Conservation (phyloP, 1,140 invertebrate species). For the Mylabris phalerata region DNA sequence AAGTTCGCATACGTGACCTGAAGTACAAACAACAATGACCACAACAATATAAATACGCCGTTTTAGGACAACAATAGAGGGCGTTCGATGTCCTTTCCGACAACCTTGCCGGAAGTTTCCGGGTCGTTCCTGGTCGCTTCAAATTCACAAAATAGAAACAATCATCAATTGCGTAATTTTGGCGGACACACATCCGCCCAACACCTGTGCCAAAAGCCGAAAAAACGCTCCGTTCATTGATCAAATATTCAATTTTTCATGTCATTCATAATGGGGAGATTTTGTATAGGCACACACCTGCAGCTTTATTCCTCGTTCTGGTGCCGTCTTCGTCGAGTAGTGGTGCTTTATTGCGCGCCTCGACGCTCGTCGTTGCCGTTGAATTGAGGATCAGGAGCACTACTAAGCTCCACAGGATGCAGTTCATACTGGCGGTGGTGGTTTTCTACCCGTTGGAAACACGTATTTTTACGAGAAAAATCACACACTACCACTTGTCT, state of each 20-base stretch:
- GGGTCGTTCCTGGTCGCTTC: not conserved
- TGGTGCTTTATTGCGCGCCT: constrained; percentile 31
- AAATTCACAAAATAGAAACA: constrained; percentile 10
- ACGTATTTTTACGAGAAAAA: not conserved
- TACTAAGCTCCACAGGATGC: constrained; percentile 11
- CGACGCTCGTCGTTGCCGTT: not conserved
- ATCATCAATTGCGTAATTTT: constrained; percentile 16
- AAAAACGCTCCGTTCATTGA: not conserved
- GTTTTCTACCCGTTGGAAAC: not conserved
- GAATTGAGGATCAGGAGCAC: constrained; percentile 6
- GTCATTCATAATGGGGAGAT: no score
- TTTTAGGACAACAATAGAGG: constrained; percentile 3
- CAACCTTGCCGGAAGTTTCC: constrained; percentile 15
- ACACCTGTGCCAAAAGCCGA: constrained; percentile 4
- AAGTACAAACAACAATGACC: constrained; percentile 5
- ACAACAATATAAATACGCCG: constrained; percentile 3
- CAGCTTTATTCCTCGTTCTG: constrained; percentile 32
- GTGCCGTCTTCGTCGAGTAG: constrained; percentile 26
- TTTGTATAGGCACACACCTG: constrained; percentile 26
- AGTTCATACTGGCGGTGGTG: not conserved
- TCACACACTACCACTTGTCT: constrained; percentile 15
- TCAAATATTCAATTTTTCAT: no score
- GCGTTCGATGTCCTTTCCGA: constrained; percentile 14
- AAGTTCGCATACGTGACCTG: constrained; percentile 18
- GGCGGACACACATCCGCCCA: constrained; percentile 14